phyloP scores from a whole-genome alignment of 1,140 invertebrate species.

The Bombus sylvicola region DNA sequence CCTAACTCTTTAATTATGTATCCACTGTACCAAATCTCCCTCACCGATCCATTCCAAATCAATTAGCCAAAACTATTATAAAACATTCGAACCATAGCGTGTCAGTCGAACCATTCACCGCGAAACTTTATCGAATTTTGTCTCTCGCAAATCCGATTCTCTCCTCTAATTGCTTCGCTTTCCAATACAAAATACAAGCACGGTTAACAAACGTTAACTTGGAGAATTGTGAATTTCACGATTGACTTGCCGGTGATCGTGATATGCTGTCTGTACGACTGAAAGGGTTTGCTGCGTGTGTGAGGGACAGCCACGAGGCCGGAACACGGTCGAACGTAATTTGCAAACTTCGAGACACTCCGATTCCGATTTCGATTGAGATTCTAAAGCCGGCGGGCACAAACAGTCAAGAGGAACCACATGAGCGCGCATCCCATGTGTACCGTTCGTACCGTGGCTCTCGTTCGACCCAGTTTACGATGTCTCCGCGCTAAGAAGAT shows the following conservation, averaged over 20 bases:
- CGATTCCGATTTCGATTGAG: constrained; percentile 48
- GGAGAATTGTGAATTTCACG: constrained; percentile 5
- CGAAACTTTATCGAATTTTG: background rate
- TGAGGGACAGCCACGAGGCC: background rate
- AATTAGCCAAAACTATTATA: background rate
- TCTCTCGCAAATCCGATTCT: background rate
- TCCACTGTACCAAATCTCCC: background rate
- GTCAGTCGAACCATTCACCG: background rate
- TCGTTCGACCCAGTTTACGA: constrained; percentile 60
- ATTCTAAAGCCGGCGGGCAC: constrained; percentile 32
- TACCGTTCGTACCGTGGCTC: background rate
- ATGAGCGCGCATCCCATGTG: background rate
- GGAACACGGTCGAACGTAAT: constrained; percentile 55
- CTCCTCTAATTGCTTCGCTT: constrained; percentile 19
- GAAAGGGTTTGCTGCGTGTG: background rate
- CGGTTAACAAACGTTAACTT: constrained; percentile 19
- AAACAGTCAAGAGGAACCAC: background rate
- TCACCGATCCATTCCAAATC: background rate
- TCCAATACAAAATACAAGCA: constrained; percentile 8
- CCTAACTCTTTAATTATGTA: background rate
- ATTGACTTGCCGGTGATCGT: constrained; percentile 21
- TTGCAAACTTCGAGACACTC: constrained; percentile 56
- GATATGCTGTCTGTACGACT: background rate
- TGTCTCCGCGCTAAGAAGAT: constrained; percentile 43
- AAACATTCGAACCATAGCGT: background rate